Evolutionary conservation across 2,888 invertebrate genomes (phyloP).

Genomic region (Chrysolina oricalcia): DNA sequence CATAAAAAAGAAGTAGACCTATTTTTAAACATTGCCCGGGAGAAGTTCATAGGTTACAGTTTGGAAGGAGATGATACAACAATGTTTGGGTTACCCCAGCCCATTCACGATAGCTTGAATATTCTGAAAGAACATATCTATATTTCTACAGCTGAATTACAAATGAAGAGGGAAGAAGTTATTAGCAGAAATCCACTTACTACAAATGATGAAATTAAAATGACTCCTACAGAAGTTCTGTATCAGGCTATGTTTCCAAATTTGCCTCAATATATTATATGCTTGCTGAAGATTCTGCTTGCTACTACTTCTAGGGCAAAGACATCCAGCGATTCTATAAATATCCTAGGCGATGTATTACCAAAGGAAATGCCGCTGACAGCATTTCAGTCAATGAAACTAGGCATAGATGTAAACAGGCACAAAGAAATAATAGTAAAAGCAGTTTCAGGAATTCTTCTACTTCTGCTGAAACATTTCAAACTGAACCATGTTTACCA

Average conservation of each 20-base stretch:
- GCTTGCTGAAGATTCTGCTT: conserved; percentile 94
- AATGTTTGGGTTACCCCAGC: conserved; percentile 95
- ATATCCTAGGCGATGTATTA: conserved; percentile 97
- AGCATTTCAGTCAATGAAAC: conserved; percentile 93
- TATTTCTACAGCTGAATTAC: conserved; percentile 92
- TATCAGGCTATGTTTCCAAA: conserved; percentile 97
- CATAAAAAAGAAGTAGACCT: conserved; percentile 93
- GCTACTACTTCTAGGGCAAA: conserved; percentile 99
- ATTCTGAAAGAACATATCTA: conserved; percentile 94
- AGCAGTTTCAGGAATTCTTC: conserved; percentile 91
- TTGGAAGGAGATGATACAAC: conserved; percentile 90
- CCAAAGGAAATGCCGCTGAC: conserved; percentile 99
- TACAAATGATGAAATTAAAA: conserved; percentile 83
- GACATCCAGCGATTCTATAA: conserved; percentile 97
- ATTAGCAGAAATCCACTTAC: conserved; percentile 94
- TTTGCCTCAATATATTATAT: conserved; percentile 98
- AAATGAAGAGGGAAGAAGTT: conserved; percentile 92
- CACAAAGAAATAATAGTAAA: conserved; percentile 99
- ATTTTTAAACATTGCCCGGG: conserved; percentile 91
- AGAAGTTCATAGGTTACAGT: conserved; percentile 97
- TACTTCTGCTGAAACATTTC: conserved; percentile 96
- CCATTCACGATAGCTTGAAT: conserved; percentile 96
- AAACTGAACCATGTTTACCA: conserved; percentile 98
- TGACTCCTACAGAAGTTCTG: conserved; percentile 90
- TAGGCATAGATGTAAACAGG: conserved; percentile 97